Base-by-base conservation (phyloP, 2,888 invertebrate genomes). In the Hemistola chrysoprasaria region DNA sequence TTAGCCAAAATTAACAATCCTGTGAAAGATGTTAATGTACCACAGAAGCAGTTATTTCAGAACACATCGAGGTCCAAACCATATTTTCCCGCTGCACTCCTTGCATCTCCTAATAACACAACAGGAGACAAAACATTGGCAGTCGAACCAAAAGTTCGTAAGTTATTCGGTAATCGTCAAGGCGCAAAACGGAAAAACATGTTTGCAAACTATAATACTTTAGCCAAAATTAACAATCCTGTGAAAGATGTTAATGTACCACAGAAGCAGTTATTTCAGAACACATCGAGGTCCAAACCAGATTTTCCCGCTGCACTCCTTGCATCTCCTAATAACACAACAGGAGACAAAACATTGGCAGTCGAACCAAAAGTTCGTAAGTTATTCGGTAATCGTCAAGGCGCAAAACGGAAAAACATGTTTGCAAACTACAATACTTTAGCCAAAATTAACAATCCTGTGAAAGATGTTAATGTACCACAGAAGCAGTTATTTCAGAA, bases 341-440 rank as follows among this genome's bases (percentile, higher is more conserved):
- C 50, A 6, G 42, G 47, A 3, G 74, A 78, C 41, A 78, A 78
- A 62, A 78, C 73, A 11, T n/a, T 53, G 33, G 27, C 62, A 73
- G 42, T 54, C 62, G 1, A 69, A 53, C 50, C 47, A 3, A 65
- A 68, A 59, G 62, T 63, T 11, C 70, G 68, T 16, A 78, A 64
- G 47, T 65, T 87, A 6, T 87, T 87, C 44, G 78, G 79, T 1
- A 69, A 69, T 24, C 59, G 37, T 10, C 27, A 22, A 9, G 36
- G 26, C n/a, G 59, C 52, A 3, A 85, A 82, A 65, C 59, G 78
- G 11, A 85, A 81, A 45, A 83, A 83, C 40, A 79, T 78, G 54
- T 83, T 81, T 57, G 67, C 74, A 0, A 71, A 84, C 44, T n/a
- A n/a, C n/a, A n/a, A 81, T 50, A 61, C 72, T n/a, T 43, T 75